These are phyloP conservation scores for Odocoileus virginianus DNA, from an alignment of 2,113 vertebrate species.

Conservation along the genomic window DNA sequence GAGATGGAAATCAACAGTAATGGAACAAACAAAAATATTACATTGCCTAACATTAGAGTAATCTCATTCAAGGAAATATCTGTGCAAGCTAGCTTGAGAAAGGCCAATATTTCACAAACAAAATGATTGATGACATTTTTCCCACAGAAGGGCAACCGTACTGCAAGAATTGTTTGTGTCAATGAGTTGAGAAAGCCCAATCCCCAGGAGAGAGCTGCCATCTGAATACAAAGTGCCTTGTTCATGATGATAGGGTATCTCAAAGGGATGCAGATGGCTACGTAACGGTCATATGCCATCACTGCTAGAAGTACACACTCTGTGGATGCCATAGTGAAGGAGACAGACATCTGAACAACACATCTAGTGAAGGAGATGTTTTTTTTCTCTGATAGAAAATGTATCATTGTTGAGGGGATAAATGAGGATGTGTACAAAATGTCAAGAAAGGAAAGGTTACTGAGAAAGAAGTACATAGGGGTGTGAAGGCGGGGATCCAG, in stretches of 20 bases:
- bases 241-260: conserved; percentile 41
- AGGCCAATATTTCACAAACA: conserved; percentile 50
- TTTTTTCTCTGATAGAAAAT: conserved; percentile 55
- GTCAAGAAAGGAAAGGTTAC: conserved; percentile 61
- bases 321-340: conserved; percentile 42
- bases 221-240: conserved; percentile 15
- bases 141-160: conserved; percentile 46
- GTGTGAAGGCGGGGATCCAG: conserved; percentile 31
- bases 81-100: conserved; percentile 52
- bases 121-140: conserved; percentile 65
- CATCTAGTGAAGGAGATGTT: conserved; percentile 50
- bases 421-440: conserved; percentile 47
- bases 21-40: conserved; percentile 51
- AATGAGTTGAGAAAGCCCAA: conserved; percentile 49
- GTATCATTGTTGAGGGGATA: conserved; percentile 44
- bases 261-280: conserved; percentile 54
- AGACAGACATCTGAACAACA: conserved; percentile 48
- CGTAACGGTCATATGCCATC: conserved; percentile 37
- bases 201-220: conserved; percentile 40
- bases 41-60: conserved; percentile 21
- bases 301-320: conserved; percentile 49
- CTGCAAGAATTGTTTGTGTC: conserved; percentile 49
- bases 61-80: conserved; percentile 52
- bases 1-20: conserved; percentile 29
- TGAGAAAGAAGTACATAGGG: conserved; percentile 65